These are phyloP conservation scores for Philopotamus ludificatus DNA, from an alignment of 1,140 invertebrate species.

Conservation along the genomic window DNA sequence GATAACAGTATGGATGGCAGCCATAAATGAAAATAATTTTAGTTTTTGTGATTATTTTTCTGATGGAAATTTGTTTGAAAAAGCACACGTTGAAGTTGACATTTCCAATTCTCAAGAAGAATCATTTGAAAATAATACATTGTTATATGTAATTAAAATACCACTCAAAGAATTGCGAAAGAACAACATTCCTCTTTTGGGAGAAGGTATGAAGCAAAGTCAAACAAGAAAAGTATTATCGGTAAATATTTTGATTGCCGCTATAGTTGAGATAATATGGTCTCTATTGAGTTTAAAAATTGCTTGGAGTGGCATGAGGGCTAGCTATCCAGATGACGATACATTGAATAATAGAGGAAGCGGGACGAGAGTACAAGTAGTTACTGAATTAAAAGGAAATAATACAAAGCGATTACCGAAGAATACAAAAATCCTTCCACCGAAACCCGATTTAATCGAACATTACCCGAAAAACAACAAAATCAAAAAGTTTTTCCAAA, in stretches of 20 bases:
- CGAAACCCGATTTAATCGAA: constrained; percentile 55
- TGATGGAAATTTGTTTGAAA: constrained; percentile 27
- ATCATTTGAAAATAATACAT: not conserved
- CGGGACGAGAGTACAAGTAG: constrained; percentile 53
- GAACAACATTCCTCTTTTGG: constrained; percentile 31
- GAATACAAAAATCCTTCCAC: constrained; percentile 51
- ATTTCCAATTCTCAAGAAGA: constrained; percentile 5
- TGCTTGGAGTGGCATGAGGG: constrained; percentile 62
- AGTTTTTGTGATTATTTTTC: constrained; percentile 34
- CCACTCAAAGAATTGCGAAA: constrained; percentile 26
- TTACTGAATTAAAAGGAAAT: constrained; percentile 56
- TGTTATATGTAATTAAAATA: constrained; percentile 20
- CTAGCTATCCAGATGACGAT: constrained; percentile 58
- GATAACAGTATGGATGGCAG: constrained; percentile 48
- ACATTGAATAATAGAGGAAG: constrained; percentile 45
- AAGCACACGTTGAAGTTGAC: constrained; percentile 15
- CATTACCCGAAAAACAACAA: constrained; percentile 55
- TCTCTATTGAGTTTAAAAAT: constrained; percentile 60
- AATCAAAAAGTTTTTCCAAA: constrained; percentile 56
- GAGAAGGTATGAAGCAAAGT: constrained; percentile 44
- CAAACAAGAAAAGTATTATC: constrained; percentile 50
- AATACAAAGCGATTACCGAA: constrained; percentile 49
- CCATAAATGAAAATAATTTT: constrained; percentile 43
- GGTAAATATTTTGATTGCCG: constrained; percentile 61
- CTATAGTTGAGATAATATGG: constrained; percentile 61